Base-by-base conservation (phyloP, 2,797 vertebrate species). In the Mus caroli region DNA sequence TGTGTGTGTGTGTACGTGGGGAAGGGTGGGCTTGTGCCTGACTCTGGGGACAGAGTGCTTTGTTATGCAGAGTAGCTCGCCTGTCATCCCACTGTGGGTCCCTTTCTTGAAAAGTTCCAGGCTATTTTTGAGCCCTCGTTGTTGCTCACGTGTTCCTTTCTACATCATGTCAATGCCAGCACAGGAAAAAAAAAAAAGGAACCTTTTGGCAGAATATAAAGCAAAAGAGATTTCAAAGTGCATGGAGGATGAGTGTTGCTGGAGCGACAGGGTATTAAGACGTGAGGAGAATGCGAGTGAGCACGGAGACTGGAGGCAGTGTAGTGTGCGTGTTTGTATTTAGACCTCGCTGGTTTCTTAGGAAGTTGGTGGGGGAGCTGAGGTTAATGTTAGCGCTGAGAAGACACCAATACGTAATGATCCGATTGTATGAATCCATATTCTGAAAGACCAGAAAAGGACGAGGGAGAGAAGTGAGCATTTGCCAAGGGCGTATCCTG, bases 61-160 rank as follows among this genome's bases (percentile, higher is more conserved):
- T 98, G 98, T 98, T 97, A 98, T 98, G 98, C 97, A 98, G 97
- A 96, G 92, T 83, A 92, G 94, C 97, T 95, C 97, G 97, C 98
- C 94, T 98, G 98, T 98, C 98, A 96, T 12, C 95, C 97, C 95
- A 19, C 95, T 77, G 6, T 0, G 46, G 95, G 97, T 93, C 96
- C 62, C 96, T 98, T 97, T 97, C 92, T 97, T 92, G 88, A 92
- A 92, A 96, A 98, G 96, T 98, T 94, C 96, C 94, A 69, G 97
- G 94, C 97, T 98, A 97, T 97, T 96, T 98, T 97, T 95, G 58
- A 94, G 94, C 88, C 83, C 92, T 96, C 95, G 91, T 94, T 97
- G 91, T 94, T 97, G 97, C 97, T 98, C 98, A 4, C 91, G 67
- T 22, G 85, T 96, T 88, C 93, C 95, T 79, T 96, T 96, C 93